phyloP scores from a whole-genome alignment of 1,140 invertebrate species.

The Aradophagus sp. region DNA sequence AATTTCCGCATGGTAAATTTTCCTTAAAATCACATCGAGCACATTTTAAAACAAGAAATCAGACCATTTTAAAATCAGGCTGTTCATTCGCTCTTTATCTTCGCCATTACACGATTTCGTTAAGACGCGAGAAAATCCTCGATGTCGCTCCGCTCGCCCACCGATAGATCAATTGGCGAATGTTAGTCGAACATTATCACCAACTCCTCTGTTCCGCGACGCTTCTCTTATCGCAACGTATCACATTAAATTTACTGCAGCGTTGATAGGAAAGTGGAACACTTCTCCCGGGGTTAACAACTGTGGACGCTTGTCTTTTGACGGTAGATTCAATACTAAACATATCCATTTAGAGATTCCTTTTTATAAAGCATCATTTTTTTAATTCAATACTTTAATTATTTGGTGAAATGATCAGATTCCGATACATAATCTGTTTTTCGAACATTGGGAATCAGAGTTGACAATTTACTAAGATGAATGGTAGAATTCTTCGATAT shows the following conservation, averaged over 20 bases:
- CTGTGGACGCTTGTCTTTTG: conserved; percentile 51
- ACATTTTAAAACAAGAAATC: conserved; percentile 44
- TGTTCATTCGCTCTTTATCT: conserved; percentile 65
- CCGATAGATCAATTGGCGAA: conserved; percentile 71
- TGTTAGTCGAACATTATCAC: conserved; percentile 65
- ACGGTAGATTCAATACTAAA: conserved; percentile 59
- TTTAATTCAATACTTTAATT: no score
- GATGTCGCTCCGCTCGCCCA: conserved; percentile 33
- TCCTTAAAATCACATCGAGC: no score
- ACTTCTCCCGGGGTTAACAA: conserved; percentile 60
- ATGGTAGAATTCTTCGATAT: no score
- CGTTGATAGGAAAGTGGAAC: conserved; percentile 69
- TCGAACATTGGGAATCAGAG: no score
- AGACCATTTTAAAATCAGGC: conserved; percentile 30
- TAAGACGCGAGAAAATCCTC: conserved; percentile 64
- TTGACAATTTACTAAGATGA: no score
- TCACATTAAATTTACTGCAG: conserved; percentile 71
- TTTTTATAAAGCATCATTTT: no score
- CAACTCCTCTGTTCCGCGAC: conserved; percentile 47
- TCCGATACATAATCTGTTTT: no score
- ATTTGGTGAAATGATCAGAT: no score
- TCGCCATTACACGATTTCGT: conserved; percentile 70
- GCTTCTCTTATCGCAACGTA: conserved; percentile 61
- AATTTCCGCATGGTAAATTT: no score
- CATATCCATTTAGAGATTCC: no score